Percentiles rank a stretch among this genome's conserved stretches.
Conservation (phyloP, 1,140 invertebrate species). For the Cotesia chilonis region DNA sequence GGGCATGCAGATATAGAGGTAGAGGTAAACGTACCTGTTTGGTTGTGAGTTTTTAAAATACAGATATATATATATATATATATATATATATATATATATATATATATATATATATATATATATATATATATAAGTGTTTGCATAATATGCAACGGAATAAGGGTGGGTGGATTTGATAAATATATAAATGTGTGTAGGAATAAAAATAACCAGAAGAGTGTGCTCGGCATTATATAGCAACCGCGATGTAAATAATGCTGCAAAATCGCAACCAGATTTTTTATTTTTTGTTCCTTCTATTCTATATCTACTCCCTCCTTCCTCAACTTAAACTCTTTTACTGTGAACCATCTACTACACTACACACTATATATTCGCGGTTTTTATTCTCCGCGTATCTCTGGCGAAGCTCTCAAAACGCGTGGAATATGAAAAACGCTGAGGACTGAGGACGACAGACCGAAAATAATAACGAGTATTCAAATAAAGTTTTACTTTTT, state of each 20-base stretch:
- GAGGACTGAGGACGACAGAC: conserved; percentile 29
- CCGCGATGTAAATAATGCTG: conserved; percentile 55
- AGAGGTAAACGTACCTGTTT: conserved; percentile 26
- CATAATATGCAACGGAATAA: not conserved
- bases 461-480: conserved; percentile 4
- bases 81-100: conserved; percentile 36
- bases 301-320: conserved; percentile 10
- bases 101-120: conserved; percentile 34
- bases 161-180: not conserved
- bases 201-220: conserved; percentile 17
- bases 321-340: not conserved
- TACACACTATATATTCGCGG: not conserved
- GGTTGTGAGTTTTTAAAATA: conserved; percentile 25
- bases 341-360: too few species aligned
- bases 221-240: conserved; percentile 40
- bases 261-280: conserved; percentile 54
- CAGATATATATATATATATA: conserved; percentile 31
- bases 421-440: conserved; percentile 34
- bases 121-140: conserved; percentile 17
- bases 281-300: conserved; percentile 34
- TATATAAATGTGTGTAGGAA: not conserved
- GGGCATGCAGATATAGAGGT: conserved; percentile 34
- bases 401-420: conserved; percentile 27
- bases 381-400: conserved; percentile 5
- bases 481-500: not conserved